Conservation (phyloP, 30 jellyfish, hydroid and myxozoan species). For the Sanderia malayensis region DNA sequence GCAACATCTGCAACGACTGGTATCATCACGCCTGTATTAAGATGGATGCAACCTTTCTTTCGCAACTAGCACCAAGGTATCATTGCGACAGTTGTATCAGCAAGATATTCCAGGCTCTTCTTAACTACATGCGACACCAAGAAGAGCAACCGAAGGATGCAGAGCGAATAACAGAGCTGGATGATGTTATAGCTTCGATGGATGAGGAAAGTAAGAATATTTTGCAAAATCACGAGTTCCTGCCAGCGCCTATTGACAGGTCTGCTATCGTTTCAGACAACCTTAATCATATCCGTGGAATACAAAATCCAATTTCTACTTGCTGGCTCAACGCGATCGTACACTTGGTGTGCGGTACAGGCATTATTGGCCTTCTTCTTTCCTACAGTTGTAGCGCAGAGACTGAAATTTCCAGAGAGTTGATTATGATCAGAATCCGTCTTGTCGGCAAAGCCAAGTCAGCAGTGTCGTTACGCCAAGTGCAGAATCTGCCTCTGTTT, state of each 20-base stretch:
- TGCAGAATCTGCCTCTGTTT: background rate
- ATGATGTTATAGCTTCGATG: too few species aligned
- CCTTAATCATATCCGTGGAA: constrained; percentile 2
- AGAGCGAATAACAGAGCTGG: background rate
- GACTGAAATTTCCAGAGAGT: background rate
- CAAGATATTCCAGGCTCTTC: too few species aligned
- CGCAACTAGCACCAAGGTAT: background rate
- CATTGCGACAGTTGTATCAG: background rate
- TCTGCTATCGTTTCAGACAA: background rate
- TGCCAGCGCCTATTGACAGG: too few species aligned
- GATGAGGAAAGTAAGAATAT: too few species aligned
- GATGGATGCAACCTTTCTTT: background rate
- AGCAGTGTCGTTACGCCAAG: background rate
- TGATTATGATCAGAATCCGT: background rate
- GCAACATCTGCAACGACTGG: too few species aligned
- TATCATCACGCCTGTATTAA: background rate
- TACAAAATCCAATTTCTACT: background rate
- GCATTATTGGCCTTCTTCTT: background rate
- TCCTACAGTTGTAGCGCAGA: background rate
- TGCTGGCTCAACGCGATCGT: constrained; percentile 3
- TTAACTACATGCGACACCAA: too few species aligned
- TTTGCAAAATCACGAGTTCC: too few species aligned
- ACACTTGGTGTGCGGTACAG: constrained; percentile 6
- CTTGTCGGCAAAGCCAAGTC: background rate
- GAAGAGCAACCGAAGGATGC: too few species aligned